These are phyloP conservation scores for Plutomurus gul DNA, from an alignment of 1,140 invertebrate genomes.

Conservation along the genomic window DNA sequence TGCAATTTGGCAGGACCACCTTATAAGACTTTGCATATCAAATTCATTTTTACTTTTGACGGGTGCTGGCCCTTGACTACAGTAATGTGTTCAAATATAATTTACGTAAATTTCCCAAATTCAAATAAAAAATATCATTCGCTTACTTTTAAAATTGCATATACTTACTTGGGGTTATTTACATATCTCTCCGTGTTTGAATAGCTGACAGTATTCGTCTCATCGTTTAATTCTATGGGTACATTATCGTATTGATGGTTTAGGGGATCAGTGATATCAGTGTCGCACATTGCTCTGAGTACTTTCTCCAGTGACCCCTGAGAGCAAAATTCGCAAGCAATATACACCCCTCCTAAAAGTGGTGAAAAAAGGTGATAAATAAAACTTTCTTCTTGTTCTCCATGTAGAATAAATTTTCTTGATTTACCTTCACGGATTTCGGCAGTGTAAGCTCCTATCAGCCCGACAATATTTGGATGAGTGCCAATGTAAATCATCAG, in stretches of 20 bases:
- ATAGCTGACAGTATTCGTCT: not conserved
- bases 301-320: not conserved
- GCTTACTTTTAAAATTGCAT: too few species aligned
- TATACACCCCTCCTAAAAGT: not conserved
- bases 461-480: constrained; percentile 5
- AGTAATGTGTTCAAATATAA: too few species aligned
- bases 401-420: not conserved
- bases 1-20: not conserved
- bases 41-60: not conserved
- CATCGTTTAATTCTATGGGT: not conserved
- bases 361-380: not conserved
- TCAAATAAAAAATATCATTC: too few species aligned
- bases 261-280: too few species aligned
- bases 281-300: not conserved
- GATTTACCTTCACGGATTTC: not conserved
- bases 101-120: too few species aligned
- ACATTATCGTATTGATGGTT: not conserved
- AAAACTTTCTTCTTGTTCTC: too few species aligned
- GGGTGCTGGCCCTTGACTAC: not conserved
- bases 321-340: not conserved
- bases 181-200: not conserved
- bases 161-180: not conserved
- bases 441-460: not conserved
- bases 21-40: not conserved
- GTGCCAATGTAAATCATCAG: not conserved